Evolutionary conservation across 2,113 vertebrate species (phyloP).

Genomic region (Rhabdornis inornatus): DNA sequence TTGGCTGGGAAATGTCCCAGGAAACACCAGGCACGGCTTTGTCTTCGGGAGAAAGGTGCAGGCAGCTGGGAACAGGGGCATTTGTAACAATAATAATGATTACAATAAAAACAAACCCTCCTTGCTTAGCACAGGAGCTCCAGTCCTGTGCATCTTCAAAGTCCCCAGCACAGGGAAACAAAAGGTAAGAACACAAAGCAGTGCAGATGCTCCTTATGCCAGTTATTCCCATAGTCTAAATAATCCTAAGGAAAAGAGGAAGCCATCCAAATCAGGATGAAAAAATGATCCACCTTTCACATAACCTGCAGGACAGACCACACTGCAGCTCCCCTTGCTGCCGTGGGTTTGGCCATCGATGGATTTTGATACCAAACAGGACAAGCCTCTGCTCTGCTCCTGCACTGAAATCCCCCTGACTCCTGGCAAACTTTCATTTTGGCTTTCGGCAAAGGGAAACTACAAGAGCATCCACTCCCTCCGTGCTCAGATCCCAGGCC

Average conservation of each 20-base stretch:
- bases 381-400: neutral
- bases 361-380: fast-evolving
- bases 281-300: neutral
- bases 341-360: fast-evolving
- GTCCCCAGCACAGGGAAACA: neutral
- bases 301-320: fast-evolving
- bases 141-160: neutral
- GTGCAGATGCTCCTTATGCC: neutral
- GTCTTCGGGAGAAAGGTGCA: neutral
- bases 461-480: neutral
- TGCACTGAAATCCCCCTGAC: neutral
- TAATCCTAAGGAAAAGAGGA: neutral
- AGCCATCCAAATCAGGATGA: neutral
- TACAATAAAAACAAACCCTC: neutral
- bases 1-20: neutral
- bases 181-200: neutral
- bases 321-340: neutral
- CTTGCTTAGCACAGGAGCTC: neutral
- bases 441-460: neutral
- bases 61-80: neutral
- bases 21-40: fast-evolving
- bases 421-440: neutral
- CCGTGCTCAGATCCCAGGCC: neutral
- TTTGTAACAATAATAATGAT: neutral
- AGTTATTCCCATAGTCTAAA: neutral